Percentiles rank a stretch among this genome's conserved stretches.
Conservation (phyloP, 2,797 vertebrate genomes). For the Columba guinea region DNA sequence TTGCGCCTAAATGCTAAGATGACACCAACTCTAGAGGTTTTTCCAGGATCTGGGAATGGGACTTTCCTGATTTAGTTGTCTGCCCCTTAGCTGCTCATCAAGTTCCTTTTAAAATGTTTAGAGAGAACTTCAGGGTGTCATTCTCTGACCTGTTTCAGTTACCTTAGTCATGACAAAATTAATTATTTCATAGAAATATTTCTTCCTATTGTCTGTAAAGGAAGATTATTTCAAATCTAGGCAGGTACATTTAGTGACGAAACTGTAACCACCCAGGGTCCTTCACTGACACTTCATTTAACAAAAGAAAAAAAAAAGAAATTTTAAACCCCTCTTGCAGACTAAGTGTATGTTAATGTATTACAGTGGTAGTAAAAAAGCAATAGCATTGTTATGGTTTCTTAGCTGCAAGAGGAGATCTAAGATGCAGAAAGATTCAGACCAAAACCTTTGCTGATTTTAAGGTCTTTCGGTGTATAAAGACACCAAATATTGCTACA, state of each 20-base stretch:
- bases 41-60: not conserved
- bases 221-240: not conserved
- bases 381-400: not conserved
- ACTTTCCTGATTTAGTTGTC: not conserved
- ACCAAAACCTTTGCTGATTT: not conserved
- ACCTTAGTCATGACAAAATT: not conserved
- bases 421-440: not conserved
- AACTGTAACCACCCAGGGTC: not conserved
- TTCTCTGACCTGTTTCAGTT: not conserved
- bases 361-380: not conserved
- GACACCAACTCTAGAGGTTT: not conserved
- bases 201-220: not conserved
- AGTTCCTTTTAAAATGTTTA: not conserved
- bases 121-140: not conserved
- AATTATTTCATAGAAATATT: not conserved
- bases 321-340: not conserved
- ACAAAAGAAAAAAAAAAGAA: not conserved
- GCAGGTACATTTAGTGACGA: not conserved
- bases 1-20: not conserved
- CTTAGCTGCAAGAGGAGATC: not conserved
- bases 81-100: not conserved
- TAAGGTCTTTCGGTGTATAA: not conserved
- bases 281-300: not conserved
- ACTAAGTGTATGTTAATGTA: not conserved
- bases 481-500: not conserved